A percentile compares a stretch with the other conserved stretches of the same genome.
phyloP scores from a whole-genome alignment of 2,797 vertebrate species.

The Sebastes itinus region DNA sequence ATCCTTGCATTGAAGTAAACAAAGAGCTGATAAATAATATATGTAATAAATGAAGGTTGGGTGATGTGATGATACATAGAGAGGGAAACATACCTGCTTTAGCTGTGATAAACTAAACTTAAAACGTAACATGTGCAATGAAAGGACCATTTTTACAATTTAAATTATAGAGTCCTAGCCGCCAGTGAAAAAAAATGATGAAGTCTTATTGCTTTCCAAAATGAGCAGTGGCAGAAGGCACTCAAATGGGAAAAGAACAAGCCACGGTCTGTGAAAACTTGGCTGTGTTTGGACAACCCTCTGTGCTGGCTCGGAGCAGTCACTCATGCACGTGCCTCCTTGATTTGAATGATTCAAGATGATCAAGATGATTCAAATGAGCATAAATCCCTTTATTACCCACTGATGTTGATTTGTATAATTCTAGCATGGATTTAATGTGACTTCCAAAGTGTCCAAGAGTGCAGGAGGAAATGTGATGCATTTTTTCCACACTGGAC shows the following conservation, averaged over 20 bases:
- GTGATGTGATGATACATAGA: not conserved
- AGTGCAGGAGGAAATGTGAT: not conserved
- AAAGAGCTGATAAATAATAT: not conserved
- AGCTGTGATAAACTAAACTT: not conserved
- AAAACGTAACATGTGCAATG: not conserved
- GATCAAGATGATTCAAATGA: slow-evolving; percentile 10
- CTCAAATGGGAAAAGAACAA: slow-evolving; percentile 41
- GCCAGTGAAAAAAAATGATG: slow-evolving; percentile 23
- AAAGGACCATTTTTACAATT: slow-evolving; percentile 9
- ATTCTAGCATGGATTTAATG: not conserved
- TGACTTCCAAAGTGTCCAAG: not conserved
- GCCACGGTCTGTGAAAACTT: slow-evolving; percentile 47
- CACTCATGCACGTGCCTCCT: slow-evolving; percentile 19
- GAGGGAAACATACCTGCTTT: slow-evolving; percentile 4
- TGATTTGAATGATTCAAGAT: slow-evolving; percentile 22
- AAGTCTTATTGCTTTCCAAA: slow-evolving; percentile 23
- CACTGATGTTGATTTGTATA: not conserved
- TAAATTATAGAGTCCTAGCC: slow-evolving; percentile 29
- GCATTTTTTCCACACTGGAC: not conserved
- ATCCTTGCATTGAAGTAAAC: not conserved
- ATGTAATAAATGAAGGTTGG: not conserved
- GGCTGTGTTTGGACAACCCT: slow-evolving; percentile 42
- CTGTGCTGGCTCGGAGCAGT: slow-evolving; percentile 39
- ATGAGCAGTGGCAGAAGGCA: slow-evolving; percentile 40
- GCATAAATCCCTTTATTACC: not conserved